Evolutionary conservation across 1,140 invertebrate genomes (phyloP), one percentile per base, ranked within the genome.

Genomic region (Danaus melanippus): DNA sequence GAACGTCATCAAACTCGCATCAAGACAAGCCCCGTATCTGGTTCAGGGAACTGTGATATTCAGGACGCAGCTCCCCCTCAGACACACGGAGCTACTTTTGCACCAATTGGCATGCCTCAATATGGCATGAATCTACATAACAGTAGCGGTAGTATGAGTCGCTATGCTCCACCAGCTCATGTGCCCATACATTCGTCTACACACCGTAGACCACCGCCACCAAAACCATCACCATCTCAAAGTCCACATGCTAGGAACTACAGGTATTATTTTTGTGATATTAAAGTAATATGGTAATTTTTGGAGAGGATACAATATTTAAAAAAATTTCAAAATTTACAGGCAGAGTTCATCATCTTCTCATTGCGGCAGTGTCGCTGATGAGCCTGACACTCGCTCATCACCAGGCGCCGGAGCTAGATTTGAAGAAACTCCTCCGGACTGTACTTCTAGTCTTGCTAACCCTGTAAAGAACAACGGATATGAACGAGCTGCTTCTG

Each of bases 201-300:
- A 6, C 84, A 87, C 47, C 87, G 89, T 56, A 86, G 89, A 69
- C 86, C 88, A 5, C 78, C 82, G 40, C 84, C 87, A 32, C 88
- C 88, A 42, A 89, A 89, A 58, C 88, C 88, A 57, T 88, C 90
- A 66, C 88, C 89, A 57, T 87, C 90, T 42, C 90, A 88, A 46
- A 90, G 90, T 43, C 90, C 90, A n/a, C 89, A 90, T 60, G 86
- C 89, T 55, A 81, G 86, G 62, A 87, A 87, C 79, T 87, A 88
- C 59, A 85, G 85, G 85, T 87, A 64, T 61, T 21, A 32, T 46
- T 46, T 46, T 12, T 15, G n/a, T 17, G 15, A n/a, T 12, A 15
- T 46, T 9, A 17, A n/a, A n/a, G 41, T 50, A 43, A 42, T 12
- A 50, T 11, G 4, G 12, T 49, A 39, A 12, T 10, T 10, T 47